Percentiles rank a stretch among this genome's conserved stretches.
Conservation (phyloP, 2,113 vertebrate genomes). For the Pleuronectes platessa region DNA sequence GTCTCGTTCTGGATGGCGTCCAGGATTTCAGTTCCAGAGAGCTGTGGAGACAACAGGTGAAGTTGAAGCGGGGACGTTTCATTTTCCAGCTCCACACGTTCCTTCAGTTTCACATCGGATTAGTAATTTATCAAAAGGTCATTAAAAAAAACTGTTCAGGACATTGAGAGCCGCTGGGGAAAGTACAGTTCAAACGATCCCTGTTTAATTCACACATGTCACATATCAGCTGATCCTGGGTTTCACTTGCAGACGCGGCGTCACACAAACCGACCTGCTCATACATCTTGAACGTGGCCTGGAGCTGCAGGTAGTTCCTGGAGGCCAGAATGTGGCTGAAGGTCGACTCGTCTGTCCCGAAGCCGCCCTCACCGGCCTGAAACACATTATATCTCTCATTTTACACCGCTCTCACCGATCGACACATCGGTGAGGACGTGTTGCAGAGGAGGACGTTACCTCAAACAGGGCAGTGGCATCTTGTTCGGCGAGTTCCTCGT, state of each 20-base stretch:
- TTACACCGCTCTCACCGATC: too few relatives aligned
- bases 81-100: background rate
- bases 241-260: too few relatives aligned
- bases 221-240: background rate
- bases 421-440: too few relatives aligned
- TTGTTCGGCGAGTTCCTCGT: conserved; percentile 80
- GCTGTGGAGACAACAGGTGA: conserved; percentile 57
- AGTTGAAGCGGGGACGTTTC: background rate
- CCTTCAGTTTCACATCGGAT: too few relatives aligned
- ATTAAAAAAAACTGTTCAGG: background rate
- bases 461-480: conserved; percentile 80
- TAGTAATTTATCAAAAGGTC: background rate
- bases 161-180: background rate
- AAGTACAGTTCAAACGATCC: too few relatives aligned
- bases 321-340: conserved; percentile 81
- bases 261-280: conserved; percentile 77
- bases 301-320: conserved; percentile 85
- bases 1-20: conserved; percentile 81
- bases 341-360: conserved; percentile 86
- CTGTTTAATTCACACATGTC: background rate
- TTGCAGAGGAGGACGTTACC: conserved; percentile 46
- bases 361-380: conserved; percentile 81
- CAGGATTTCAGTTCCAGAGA: conserved; percentile 83
- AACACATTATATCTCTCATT: background rate
- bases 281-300: conserved; percentile 83